phyloP scores from a whole-genome alignment of 1,140 invertebrate species.

The Anagrus nilaparvatae region DNA sequence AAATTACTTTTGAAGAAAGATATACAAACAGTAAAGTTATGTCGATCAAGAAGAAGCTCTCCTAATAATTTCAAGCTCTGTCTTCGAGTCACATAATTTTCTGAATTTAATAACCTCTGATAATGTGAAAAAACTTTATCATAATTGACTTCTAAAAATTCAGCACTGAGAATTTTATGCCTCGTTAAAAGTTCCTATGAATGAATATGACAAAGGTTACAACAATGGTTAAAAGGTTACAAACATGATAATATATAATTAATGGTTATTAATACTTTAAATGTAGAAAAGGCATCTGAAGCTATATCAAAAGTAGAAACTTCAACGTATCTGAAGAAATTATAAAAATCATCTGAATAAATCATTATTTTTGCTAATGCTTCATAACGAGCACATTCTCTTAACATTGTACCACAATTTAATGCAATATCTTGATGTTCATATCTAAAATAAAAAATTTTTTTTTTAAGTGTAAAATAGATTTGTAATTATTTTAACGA shows the following conservation, averaged over 20 bases:
- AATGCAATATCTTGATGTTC: conserved; percentile 98
- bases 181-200: conserved; percentile 93
- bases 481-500: conserved; percentile 8
- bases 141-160: conserved; percentile 98
- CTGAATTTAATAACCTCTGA: conserved; percentile 93
- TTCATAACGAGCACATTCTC: conserved; percentile 96
- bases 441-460: conserved; percentile 59
- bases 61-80: conserved; percentile 96
- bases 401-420: conserved; percentile 97
- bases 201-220: conserved; percentile 13
- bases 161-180: conserved; percentile 96
- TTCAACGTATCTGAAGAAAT: conserved; percentile 99
- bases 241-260: conserved; percentile 2
- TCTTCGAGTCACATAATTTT: conserved; percentile 96
- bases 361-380: conserved; percentile 97
- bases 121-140: conserved; percentile 97
- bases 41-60: conserved; percentile 93
- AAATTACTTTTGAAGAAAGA: conserved; percentile 3
- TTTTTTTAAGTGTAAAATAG: conserved; percentile 1
- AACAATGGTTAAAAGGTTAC: conserved; percentile 10
- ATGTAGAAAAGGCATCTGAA: conserved; percentile 99
- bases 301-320: conserved; percentile 99
- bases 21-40: conserved; percentile 86
- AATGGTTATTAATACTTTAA: conserved; percentile 65
- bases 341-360: conserved; percentile 95